Evolutionary conservation across 53 echinoderm and acorn worm species (phyloP), one percentile per base, ranked within the genome.

Genomic region (Echinarachnius parma): DNA sequence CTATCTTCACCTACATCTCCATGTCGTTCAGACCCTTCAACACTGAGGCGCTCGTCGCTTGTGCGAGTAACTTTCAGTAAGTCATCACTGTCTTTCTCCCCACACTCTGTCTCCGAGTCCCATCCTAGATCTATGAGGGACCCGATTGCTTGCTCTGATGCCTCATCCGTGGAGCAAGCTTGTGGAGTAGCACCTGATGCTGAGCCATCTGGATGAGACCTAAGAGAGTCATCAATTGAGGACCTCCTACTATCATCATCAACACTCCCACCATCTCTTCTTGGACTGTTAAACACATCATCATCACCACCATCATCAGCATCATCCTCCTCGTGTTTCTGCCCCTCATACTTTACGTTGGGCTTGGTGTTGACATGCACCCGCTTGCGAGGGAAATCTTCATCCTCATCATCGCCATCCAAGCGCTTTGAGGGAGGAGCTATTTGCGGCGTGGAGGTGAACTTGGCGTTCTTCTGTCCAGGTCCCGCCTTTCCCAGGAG

Each of bases 401-500:
- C 70, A n/a, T 69, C 77, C 2, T 76, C 68, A 4, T 71, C 39
- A 30, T 64, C 64, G 7, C 11, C 52, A 15, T 31, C 59, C n/a
- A n/a, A n/a, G 25, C 35, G 66, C 52, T n/a, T 87, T 21, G 57
- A 44, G 9, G 77, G 75, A 1, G 78, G 79, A 4, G 81, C 74
- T 36, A 85, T 88, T 48, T 74, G 75, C n/a, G 88, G 85, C 3
- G 79, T 79, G 18, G 76, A 66, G n/a, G 91, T 56, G 21, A 80
- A 49, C 47, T 91, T 91, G 39, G 83, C 78, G 75, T 88, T 92
- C 65, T 92, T 98, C 52, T 62, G 79, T 13, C 98, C 91, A 10
- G 92, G 81, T 26, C 98, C 91, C 60, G 82, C 65, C 44, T 98
- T 98, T 8, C 91, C 98, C 18, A 98, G 80, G 3, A 98, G 74